Evolutionary conservation across 2,888 invertebrate genomes (phyloP).

Genomic region (Macropis europaea): DNA sequence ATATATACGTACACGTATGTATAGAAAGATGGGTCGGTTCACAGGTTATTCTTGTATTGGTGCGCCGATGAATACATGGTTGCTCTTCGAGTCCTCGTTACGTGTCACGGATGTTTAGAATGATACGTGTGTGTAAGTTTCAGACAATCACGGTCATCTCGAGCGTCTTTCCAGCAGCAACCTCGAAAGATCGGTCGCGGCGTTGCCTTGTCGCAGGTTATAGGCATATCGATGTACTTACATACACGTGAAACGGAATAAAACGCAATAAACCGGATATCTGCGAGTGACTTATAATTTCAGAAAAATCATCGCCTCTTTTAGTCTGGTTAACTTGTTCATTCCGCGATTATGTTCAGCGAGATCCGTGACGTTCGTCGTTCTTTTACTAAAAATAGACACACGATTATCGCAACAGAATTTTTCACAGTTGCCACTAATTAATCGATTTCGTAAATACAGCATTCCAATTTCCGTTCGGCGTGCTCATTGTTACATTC

Average conservation of each 20-base stretch:
- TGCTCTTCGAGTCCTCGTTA: slow-evolving; percentile 65
- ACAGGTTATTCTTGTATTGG: slow-evolving; percentile 40
- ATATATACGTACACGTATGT: neutral
- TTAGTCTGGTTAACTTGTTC: neutral
- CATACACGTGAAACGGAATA: slow-evolving; percentile 4
- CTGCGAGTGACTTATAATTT: neutral
- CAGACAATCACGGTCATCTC: slow-evolving; percentile 60
- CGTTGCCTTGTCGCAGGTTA: slow-evolving; percentile 49
- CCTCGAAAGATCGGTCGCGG: slow-evolving; percentile 54
- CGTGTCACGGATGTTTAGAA: slow-evolving; percentile 69
- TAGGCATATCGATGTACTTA: slow-evolving; percentile 19
- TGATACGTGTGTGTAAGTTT: slow-evolving; percentile 60
- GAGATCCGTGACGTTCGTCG: no score
- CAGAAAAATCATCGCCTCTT: neutral
- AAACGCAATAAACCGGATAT: neutral
- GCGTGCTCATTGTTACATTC: neutral
- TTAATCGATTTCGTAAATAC: no score
- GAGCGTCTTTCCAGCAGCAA: slow-evolving; percentile 49
- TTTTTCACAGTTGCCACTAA: no score
- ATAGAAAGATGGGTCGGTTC: slow-evolving; percentile 33
- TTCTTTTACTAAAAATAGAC: no score
- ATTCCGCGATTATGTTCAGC: neutral
- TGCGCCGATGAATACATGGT: slow-evolving; percentile 51
- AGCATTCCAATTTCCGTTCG: neutral
- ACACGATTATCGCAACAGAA: no score